Base-by-base conservation (phyloP, 2,797 vertebrate species). In the Hephaestus fuliginosus region DNA sequence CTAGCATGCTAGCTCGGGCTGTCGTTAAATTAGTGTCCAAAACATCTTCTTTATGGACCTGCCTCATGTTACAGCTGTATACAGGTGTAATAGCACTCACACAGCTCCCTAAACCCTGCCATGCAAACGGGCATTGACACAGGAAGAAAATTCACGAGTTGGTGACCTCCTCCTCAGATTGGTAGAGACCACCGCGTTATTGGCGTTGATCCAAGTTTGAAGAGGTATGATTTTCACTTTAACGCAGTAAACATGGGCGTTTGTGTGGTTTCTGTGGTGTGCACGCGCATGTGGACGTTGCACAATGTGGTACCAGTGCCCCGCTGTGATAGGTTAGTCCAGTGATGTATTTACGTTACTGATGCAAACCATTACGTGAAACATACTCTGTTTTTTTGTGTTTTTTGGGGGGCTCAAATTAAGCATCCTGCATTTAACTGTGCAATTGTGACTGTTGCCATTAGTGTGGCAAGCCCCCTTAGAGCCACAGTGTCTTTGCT, bases 241-340 rank as follows among this genome's bases (percentile, higher is more conserved):
- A 12, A 52, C 1, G 7, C 3, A 36, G 4, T 36, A 5, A 49
- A 11, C 1, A 8, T 28, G 15, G 41, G 0, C n/a, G 3, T 17
- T 73, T 28, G 36, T 39, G 36, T 28, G 0, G 58, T 63, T 43
- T 39, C 1, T 49, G 53, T 14, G 17, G 56, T 1, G 36, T 73
- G 56, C 33, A 73, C 64, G 17, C 60, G 14, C 72, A 68, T 71
- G 13, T 74, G 56, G 7, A 43, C 22, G 39, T 88, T 74, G 67
- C 63, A 81, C 68, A 61, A 66, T 66, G 51, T 46, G 33, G 12
- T 39, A 36, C 2, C 5, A 6, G 1, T 58, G 22, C n/a, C 5
- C 51, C 18, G 4, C 58, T 58, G 62, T 67, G 41, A 68, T 75
- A 62, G 68, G 64, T 39, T 4, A 17, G 22, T 8, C 7, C 1